phyloP scores from a whole-genome alignment of 2,797 vertebrate species.

The Rhadinocentrus ornatus region DNA sequence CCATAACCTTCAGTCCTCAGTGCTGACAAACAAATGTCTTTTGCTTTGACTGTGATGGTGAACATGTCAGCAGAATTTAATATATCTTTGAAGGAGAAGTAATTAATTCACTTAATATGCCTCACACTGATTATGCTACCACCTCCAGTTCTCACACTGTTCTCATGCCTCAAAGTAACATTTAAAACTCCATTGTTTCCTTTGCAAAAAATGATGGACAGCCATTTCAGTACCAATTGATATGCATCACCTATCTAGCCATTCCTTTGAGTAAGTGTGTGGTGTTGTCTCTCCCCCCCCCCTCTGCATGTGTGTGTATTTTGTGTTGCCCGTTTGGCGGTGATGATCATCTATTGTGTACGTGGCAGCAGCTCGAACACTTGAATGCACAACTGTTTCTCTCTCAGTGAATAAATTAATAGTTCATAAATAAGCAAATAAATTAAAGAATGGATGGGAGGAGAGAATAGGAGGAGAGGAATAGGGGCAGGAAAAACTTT shows the following conservation, averaged over 20 bases:
- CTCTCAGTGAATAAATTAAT: conserved; percentile 82
- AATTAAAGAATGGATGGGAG: conserved; percentile 82
- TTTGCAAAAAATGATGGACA: conserved; percentile 48
- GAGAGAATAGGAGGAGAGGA: conserved; percentile 72
- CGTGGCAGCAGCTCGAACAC: conserved; percentile 68
- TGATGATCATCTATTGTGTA: conserved; percentile 71
- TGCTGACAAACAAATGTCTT: conserved; percentile 6
- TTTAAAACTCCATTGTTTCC: conserved; percentile 54
- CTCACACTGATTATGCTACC: conserved; percentile 41
- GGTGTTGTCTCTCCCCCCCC: conserved; percentile 1
- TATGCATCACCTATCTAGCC: conserved; percentile 49
- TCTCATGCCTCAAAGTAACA: conserved; percentile 46
- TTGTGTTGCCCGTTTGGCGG: conserved; percentile 49
- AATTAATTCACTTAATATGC: conserved; percentile 53
- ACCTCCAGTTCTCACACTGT: conserved; percentile 30
- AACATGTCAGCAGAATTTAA: conserved; percentile 40
- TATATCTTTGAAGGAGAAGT: conserved; percentile 32
- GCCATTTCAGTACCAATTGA: conserved; percentile 44
- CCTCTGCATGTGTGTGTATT: conserved; percentile 2
- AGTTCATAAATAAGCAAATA: conserved; percentile 86
- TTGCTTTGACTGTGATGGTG: conserved; percentile 15
- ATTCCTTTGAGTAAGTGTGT: conserved; percentile 24
- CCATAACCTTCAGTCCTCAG: conserved; percentile 6
- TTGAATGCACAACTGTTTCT: conserved; percentile 82
- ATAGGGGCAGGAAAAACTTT: conserved; percentile 79